These are phyloP conservation scores for Catharus fuscescens DNA, from an alignment of 2,113 vertebrate species.

Conservation along the genomic window DNA sequence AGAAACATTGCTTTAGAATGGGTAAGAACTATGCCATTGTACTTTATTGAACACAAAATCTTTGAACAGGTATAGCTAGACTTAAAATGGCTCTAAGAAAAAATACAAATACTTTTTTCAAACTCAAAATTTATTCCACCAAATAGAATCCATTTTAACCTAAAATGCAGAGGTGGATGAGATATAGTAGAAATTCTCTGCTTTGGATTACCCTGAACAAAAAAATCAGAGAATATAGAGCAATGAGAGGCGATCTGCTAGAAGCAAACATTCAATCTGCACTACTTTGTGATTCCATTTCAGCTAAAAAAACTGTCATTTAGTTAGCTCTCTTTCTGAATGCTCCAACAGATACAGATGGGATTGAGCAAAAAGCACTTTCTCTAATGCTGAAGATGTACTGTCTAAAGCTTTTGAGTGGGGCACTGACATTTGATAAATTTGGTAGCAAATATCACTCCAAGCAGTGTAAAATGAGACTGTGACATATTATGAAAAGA, in stretches of 20 bases:
- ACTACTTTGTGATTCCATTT: slow-evolving; percentile 20
- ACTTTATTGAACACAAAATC: background rate
- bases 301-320: background rate
- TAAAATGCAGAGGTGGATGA: background rate
- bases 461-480: background rate
- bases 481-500: background rate
- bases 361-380: slow-evolving; percentile 3
- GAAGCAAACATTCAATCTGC: slow-evolving; percentile 52
- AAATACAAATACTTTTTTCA: background rate
- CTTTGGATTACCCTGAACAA: background rate
- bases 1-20: background rate
- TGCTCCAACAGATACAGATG: background rate
- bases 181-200: background rate
- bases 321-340: slow-evolving; percentile 18
- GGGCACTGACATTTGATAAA: background rate
- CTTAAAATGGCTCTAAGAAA: background rate
- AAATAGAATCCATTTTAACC: background rate
- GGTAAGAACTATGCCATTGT: background rate
- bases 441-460: background rate
- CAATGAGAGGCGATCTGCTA: background rate
- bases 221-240: background rate
- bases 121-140: background rate
- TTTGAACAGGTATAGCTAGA: background rate
- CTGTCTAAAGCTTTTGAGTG: background rate
- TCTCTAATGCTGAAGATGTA: background rate